Evolutionary conservation across 2,113 vertebrate species (phyloP).

Genomic region (Gorsachius goisagi): DNA sequence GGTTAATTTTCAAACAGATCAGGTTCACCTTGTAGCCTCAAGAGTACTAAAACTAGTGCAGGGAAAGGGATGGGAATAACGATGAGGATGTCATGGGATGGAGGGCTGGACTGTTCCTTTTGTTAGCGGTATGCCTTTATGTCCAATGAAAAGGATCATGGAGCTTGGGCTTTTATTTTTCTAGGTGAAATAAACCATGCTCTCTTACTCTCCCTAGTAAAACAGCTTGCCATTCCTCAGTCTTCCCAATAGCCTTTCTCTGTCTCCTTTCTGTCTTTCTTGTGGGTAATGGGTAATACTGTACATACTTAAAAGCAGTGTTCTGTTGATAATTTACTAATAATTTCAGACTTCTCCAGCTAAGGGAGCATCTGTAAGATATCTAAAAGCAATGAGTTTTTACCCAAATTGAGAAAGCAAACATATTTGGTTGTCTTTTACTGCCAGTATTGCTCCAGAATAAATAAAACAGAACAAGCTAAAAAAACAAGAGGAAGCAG

Average conservation of each 20-base stretch:
- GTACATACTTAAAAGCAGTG: neutral
- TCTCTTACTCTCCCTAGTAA: neutral
- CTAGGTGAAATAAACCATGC: neutral
- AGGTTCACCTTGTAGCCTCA: neutral
- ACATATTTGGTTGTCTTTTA: conserved; percentile 23
- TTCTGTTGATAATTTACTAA: conserved; percentile 51
- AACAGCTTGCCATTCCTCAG: neutral
- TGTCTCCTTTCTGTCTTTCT: neutral
- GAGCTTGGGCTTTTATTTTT: neutral
- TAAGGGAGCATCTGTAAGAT: conserved; percentile 36
- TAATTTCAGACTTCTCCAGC: conserved; percentile 32
- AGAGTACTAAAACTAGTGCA: neutral
- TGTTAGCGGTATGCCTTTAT: neutral
- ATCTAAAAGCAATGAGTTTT: conserved; percentile 28
- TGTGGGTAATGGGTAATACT: conserved; percentile 27
- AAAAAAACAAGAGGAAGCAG: conserved; percentile 24
- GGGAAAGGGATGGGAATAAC: neutral
- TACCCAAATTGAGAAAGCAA: conserved; percentile 24
- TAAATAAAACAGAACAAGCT: conserved; percentile 33
- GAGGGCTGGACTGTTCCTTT: neutral
- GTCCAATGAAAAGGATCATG: neutral
- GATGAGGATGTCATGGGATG: neutral
- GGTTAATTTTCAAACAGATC: neutral
- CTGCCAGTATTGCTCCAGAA: conserved; percentile 44
- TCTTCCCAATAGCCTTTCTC: neutral